Conservation (phyloP, 2,888 invertebrate genomes). For the Sminthurides aquaticus region DNA sequence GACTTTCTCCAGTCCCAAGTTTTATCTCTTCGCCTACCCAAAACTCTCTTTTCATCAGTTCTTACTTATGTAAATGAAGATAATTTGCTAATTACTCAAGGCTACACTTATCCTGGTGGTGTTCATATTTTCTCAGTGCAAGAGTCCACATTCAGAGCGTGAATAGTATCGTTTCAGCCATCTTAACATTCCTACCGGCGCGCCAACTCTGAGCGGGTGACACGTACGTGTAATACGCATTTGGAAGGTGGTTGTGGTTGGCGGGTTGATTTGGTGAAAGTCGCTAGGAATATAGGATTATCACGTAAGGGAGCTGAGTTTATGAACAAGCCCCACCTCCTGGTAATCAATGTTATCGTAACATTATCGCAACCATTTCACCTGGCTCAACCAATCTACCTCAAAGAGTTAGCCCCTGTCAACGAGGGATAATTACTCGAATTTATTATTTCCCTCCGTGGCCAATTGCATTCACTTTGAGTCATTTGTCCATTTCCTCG, state of each 20-base stretch:
- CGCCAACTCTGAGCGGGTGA: not conserved
- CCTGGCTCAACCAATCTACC: no score
- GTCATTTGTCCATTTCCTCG: not conserved
- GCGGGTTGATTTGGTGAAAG: not conserved
- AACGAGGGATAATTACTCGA: not conserved
- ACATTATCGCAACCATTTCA: not conserved
- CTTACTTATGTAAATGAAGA: no score
- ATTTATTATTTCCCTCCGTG: not conserved
- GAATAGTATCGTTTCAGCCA: not conserved
- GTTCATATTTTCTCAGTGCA: no score
- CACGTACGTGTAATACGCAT: not conserved
- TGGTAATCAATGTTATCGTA: not conserved
- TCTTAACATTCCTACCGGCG: not conserved
- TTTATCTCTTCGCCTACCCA: no score
- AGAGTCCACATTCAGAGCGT: not conserved
- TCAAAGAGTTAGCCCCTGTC: no score
- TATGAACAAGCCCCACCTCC: not conserved
- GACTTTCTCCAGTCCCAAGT: no score
- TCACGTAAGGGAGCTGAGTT: no score
- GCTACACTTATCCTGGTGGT: no score
- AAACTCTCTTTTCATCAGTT: no score
- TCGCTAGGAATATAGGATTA: not conserved
- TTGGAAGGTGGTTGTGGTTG: not conserved
- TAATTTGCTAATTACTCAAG: no score
- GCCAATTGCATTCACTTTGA: not conserved